Evolutionary conservation across 2,797 vertebrate genomes (phyloP), one percentile per base, ranked within the genome.

Genomic region (Eidolon dupreanum): DNA sequence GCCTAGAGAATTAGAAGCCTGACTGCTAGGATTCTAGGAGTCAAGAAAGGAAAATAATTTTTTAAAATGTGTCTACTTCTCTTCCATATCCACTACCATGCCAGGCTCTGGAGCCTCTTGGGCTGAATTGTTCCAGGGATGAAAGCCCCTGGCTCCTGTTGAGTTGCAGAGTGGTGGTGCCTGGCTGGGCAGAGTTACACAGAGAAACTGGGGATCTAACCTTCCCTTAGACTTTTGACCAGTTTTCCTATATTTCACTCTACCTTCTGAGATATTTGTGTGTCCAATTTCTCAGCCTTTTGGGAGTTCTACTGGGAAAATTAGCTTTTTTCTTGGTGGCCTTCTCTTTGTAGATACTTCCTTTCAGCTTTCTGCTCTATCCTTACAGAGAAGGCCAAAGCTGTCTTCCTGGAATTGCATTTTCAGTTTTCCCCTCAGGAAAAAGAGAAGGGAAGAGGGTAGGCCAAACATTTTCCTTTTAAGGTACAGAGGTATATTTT

Each of bases 341-440:
- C 46, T 96, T 94, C 46, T 88, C 66, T 90, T 90, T 75, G 28
- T 43, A 79, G 43, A 85, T 41, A 88, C 19, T 88, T 85, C 61
- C 11, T 84, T 85, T 85, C 31, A 81, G 83, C 46, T 93, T 90
- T 94, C 53, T 86, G n/a, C 33, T 81, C 24, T 88, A 24, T 33
- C 43, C 33, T 96, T 82, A 89, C 7, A 92, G 33, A 77, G 26
- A 85, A 24, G 46, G 15, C 28, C 41, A 51, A 61, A 95, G 19
- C 3, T 92, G 4, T 91, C 89, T 88, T 73, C 53, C 20, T 3
- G 89, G 78, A 24, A 61, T 49, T 31, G 46, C 16, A 93, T 68
- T n/a, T 93, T 7, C n/a, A 74, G 38, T 93, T 95, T 41, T 87
- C 8, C 41, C 57, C 49, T 84, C 26, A 82, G 46, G 22, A 86